Base-by-base conservation (phyloP, 2,888 invertebrate species). In the Mythimna albipuncta region DNA sequence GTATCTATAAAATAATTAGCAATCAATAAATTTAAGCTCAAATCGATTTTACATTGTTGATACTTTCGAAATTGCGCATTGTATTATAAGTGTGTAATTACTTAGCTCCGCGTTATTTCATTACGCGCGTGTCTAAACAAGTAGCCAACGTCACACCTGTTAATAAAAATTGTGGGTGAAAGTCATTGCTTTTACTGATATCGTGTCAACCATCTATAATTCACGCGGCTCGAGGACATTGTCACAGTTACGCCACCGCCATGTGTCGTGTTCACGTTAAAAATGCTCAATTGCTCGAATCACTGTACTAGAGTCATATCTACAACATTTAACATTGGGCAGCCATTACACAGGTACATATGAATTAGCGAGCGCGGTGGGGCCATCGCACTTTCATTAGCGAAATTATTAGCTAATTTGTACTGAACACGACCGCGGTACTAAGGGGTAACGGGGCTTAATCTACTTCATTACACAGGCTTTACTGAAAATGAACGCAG, bases 401-500 rank as follows among this genome's bases (percentile, higher is more conserved):
- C 83, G 86, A 90, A 94, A 95, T 94, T 92, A 94, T 94, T 94
- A 90, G 93, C 91, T 93, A 93, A 94, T 94, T 95, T 93, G 91
- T 89, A 89, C 89, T 85, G 89, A 91, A 91, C 91, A 90, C 90
- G 89, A 87, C 91, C 90, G 85, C 90, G 88, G 86, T 87, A 91
- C 89, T 89, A 89, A 90, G 85, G 90, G 91, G 91, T 89, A 89
- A 87, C 84, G 83, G 86, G 88, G 89, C 89, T 88, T 93, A 93
- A 94, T 93, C 91, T 91, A 91, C 91, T 93, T 92, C 91, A 92
- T 94, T 93, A 93, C 89, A 89, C 88, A 77, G 90, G 87, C 87
- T 91, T 91, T 90, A 91, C 88, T 90, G 88, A 91, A 91, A 92
- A 93, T 94, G 26, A 62, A 68, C 67, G 44, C 77, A 71, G 67